Evolutionary conservation across 2,797 vertebrate species (phyloP), one percentile per base, ranked within the genome.

Genomic region (Catostomus latipinnis): DNA sequence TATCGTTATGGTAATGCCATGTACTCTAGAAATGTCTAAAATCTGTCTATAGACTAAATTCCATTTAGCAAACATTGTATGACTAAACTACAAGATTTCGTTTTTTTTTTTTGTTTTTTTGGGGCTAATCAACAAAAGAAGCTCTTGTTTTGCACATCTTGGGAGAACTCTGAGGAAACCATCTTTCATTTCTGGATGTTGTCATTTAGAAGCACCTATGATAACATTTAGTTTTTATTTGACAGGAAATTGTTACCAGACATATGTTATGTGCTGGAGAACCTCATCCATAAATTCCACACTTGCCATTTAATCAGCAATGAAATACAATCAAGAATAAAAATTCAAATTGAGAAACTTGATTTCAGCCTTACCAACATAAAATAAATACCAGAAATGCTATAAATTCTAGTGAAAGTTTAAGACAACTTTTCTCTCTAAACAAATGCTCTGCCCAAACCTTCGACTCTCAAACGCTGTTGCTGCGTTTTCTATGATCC

Each of bases 401-500:
- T 49, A 61, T 50, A 18, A 4, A 22, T 6, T 18, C 7, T 57
- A 57, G 13, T n/a, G 13, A n/a, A 18, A 18, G 18, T 12, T 4
- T 18, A 8, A 13, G 14, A 57, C 9, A 8, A 0, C 22, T 50
- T 9, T n/a, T 83, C 46, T 67, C 34, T 60, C 34, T 62, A 18
- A 14, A 18, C 22, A 49, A 22, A 7, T 62, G 12, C 9, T 34
- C 56, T 43, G 22, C 57, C 45, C 22, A 57, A 7, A 1, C 4
- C 34, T 78, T 74, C 50, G 7, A 70, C 69, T 53, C 46, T 70
- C 12, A 76, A 16, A 48, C 8, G 48, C 16, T 43, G 11, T 73
- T 74, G 65, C 53, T 50, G n/a, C 16, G 45, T 73, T 77, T 81
- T 45, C 66, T 14, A 61, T 14, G 1, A 57, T 46, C n/a, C 65